Conservation (phyloP, 2,113 vertebrate species). For the Eleginops maclovinus region DNA sequence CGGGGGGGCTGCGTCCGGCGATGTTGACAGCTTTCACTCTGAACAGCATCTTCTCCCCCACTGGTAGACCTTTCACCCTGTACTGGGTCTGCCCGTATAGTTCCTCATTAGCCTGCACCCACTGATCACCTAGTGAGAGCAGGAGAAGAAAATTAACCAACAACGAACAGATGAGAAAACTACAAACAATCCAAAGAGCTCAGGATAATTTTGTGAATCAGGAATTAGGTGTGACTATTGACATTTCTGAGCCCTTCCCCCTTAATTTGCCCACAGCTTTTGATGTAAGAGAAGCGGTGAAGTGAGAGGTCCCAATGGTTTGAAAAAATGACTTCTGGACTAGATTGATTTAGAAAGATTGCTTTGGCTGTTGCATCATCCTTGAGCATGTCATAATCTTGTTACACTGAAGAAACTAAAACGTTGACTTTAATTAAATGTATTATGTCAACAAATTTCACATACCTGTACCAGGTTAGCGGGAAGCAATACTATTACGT, state of each 20-base stretch:
- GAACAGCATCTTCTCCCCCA: constrained; percentile 88
- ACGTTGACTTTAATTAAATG: too few species aligned
- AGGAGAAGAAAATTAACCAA: not conserved
- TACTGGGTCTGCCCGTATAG: constrained; percentile 83
- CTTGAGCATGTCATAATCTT: not conserved
- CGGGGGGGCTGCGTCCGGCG: constrained; percentile 87
- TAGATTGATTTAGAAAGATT: not conserved
- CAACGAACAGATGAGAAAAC: constrained; percentile 4
- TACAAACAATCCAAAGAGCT: not conserved
- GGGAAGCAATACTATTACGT: too few species aligned
- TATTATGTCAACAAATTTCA: too few species aligned
- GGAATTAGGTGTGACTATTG: not conserved
- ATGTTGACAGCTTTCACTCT: constrained; percentile 89
- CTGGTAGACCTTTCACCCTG: constrained; percentile 87
- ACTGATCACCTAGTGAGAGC: constrained; percentile 82
- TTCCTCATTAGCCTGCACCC: constrained; percentile 84
- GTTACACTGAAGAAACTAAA: too few species aligned
- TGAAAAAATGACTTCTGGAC: too few species aligned
- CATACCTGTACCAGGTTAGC: too few species aligned
- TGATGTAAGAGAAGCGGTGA: too few species aligned
- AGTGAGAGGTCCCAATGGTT: too few species aligned
- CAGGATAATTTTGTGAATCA: not conserved
- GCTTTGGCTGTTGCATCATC: not conserved
- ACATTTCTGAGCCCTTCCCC: not conserved
- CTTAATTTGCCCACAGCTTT: too few species aligned